Base-by-base conservation (phyloP, 2,888 invertebrate genomes). In the Furcula furcula region DNA sequence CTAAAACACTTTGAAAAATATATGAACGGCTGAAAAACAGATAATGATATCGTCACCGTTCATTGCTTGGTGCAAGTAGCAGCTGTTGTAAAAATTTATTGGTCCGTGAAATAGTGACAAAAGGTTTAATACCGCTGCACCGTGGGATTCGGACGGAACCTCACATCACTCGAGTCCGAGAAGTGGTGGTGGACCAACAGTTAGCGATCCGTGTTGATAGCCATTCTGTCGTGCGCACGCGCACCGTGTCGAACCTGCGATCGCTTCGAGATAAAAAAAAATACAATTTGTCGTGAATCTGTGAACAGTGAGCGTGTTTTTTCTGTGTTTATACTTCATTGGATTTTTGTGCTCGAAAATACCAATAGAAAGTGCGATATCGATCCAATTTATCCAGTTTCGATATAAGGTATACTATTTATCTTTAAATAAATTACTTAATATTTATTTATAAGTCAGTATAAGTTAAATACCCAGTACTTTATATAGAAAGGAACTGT, bases 111-210 rank as follows among this genome's bases (percentile, higher is more conserved):
- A 51, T 55, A 43, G 42, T 50, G 55, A 73, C 69, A 66, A 73
- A 71, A 66, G 61, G 70, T 69, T 68, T 56, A 44, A 51, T 55
- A 58, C 55, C 46, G 38, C 62, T 70, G 69, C 48, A 60, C 55
- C 70, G 74, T 71, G 74, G 65, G 69, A 70, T 57, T 71, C 68
- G 66, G 70, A 70, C 68, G 66, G 70, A 70, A 69, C 59, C 64
- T 43, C 34, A 56, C 58, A 46, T 50, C 49, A 53, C 50, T 65
- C 55, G 51, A 38, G 31, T 27, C 18, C 18, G 28, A 15, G 37
- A 52, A 49, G 69, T 65, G 66, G 69, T 60, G 66, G 68, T 67
- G 67, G 69, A 44, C 67, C 60, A 62, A 61, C 62, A 63, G 67
- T 63, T 73, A 68, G 62, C 71, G 67, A 76, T 75, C 72, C 69